Evolutionary conservation across 1,140 invertebrate species (phyloP).

Genomic region (Mactra quadrangularis): DNA sequence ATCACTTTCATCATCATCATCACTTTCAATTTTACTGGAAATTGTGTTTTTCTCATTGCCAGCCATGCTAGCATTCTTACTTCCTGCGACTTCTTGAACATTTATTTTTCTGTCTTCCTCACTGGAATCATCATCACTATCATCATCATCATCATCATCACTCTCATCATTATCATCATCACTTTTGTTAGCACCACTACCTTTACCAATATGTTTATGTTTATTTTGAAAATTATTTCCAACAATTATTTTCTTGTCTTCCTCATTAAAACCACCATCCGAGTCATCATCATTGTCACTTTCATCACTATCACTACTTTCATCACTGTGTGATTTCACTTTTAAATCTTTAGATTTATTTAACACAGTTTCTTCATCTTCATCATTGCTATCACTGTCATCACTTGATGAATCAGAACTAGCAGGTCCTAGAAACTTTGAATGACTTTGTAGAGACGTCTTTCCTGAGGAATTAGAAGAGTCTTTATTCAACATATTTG

Average conservation of each 20-base stretch:
- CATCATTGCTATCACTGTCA: conserved; percentile 17
- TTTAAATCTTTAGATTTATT: background rate
- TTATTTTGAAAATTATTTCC: background rate
- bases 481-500: too few relatives aligned
- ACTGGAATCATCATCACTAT: background rate
- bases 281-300: background rate
- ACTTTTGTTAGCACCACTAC: background rate
- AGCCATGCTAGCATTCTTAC: too few relatives aligned
- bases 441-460: too few relatives aligned
- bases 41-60: too few relatives aligned
- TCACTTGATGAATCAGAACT: background rate
- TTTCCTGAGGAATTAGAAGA: too few relatives aligned
- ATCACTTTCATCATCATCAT: too few relatives aligned
- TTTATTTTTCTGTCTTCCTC: too few relatives aligned
- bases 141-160: conserved; percentile 10
- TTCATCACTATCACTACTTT: background rate
- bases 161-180: background rate
- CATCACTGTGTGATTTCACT: background rate
- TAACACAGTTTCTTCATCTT: background rate
- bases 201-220: conserved; percentile 42
- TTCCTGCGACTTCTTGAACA: too few relatives aligned
- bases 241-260: background rate
- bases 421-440: too few relatives aligned
- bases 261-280: too few relatives aligned
- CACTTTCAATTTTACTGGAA: too few relatives aligned